Percentiles rank a stretch among this genome's conserved stretches.
phyloP scores from a whole-genome alignment of 1,140 invertebrate genomes.

The Drosophila sturtevanti region DNA sequence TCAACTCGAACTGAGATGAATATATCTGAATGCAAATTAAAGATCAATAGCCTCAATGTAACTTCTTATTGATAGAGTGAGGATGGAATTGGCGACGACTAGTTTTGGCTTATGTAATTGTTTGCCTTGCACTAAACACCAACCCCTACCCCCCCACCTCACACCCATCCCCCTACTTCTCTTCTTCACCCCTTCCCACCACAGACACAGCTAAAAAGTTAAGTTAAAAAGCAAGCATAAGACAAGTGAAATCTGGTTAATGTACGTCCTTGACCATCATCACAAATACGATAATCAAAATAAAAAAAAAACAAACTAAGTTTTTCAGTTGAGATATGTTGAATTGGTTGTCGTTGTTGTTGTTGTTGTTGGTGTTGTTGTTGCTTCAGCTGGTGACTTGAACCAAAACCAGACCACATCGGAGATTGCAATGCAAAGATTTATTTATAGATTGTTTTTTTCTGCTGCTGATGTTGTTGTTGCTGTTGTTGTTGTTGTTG shows the following conservation, averaged over 20 bases:
- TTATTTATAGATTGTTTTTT: conserved; percentile 67
- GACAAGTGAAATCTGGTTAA: conserved; percentile 54
- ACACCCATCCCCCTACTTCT: too few species aligned
- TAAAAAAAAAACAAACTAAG: conserved; percentile 28
- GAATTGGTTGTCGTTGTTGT: background rate
- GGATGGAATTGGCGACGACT: background rate
- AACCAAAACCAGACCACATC: conserved; percentile 47
- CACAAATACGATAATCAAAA: conserved; percentile 18
- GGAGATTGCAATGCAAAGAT: conserved; percentile 61
- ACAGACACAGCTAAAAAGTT: too few species aligned
- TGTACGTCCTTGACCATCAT: conserved; percentile 73
- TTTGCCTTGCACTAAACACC: too few species aligned
- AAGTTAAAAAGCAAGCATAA: conserved; percentile 8
- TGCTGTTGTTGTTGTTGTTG: conserved; percentile 7
- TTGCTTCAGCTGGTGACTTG: conserved; percentile 38
- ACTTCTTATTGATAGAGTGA: background rate
- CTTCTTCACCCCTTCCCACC: too few species aligned
- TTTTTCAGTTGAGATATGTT: conserved; percentile 17
- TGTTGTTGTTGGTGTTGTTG: conserved; percentile 37
- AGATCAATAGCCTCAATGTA: conserved; percentile 7
- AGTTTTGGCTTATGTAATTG: too few species aligned
- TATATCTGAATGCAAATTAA: background rate
- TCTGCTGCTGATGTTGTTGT: background rate
- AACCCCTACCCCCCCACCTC: too few species aligned
- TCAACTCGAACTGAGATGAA: background rate